Evolutionary conservation across 2,888 invertebrate genomes (phyloP).

Genomic region (Diadegma fenestrale): DNA sequence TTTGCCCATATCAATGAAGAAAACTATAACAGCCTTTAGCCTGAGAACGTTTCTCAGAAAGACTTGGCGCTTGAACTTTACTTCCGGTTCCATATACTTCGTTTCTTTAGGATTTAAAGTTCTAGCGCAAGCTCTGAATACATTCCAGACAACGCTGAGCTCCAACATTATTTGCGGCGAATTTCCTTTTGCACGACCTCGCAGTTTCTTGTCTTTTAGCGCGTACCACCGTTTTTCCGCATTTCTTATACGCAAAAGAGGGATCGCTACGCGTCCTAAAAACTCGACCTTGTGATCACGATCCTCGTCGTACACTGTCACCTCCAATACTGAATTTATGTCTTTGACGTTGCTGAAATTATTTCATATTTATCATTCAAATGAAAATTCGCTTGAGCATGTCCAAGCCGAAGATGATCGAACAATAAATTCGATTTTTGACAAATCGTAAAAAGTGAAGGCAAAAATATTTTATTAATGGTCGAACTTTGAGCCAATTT

Average conservation of each 20-base stretch:
- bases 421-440: neutral
- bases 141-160: conserved; percentile 96
- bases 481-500: neutral
- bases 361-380: neutral
- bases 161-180: conserved; percentile 96
- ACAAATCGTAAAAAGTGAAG: neutral
- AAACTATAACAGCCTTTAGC: conserved; percentile 94
- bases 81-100: conserved; percentile 97
- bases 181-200: conserved; percentile 95
- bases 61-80: conserved; percentile 97
- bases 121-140: conserved; percentile 95
- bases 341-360: conserved; percentile 94
- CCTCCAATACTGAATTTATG: conserved; percentile 96
- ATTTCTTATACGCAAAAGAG: conserved; percentile 93
- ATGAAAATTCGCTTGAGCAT: neutral
- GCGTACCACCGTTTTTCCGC: conserved; percentile 98
- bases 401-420: neutral
- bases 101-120: conserved; percentile 98
- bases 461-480: neutral
- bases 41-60: conserved; percentile 97
- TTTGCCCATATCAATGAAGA: conserved; percentile 95
- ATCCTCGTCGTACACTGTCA: conserved; percentile 99
- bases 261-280: conserved; percentile 96
- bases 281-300: conserved; percentile 99
- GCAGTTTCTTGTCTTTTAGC: conserved; percentile 97